These are phyloP conservation scores for western clawed frog (Xenopus tropicalis) DNA, from an alignment of 2,113 vertebrate species.

Conservation along the genomic window UCB_Xtro_10.0 CM004451.2:85562001-85562500, in stretches of 20 bases:
- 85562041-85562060: too few relatives aligned
- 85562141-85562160: slow-evolving; percentile 29
- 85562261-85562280: slow-evolving; percentile 17
- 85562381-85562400: too few relatives aligned
- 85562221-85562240: slow-evolving; percentile 7
- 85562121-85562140: slow-evolving; percentile 30
- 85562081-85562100: slow-evolving; percentile 8
- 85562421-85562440: too few relatives aligned
- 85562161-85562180: slow-evolving; percentile 39
- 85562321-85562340: too few relatives aligned
- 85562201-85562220: slow-evolving; percentile 36
- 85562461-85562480: too few relatives aligned
- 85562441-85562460: too few relatives aligned
- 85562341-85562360: too few relatives aligned
- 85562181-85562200: slow-evolving; percentile 15
- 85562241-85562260: slow-evolving; percentile 12
- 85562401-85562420: too few relatives aligned
- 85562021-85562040: too few relatives aligned
- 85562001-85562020: too few relatives aligned
- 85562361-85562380: too few relatives aligned
- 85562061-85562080: background rate
- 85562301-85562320: background rate
- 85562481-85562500: too few relatives aligned
- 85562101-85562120: background rate
- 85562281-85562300: slow-evolving; percentile 3